These are phyloP conservation scores for Camponotus floridanus DNA, from an alignment of 1,140 invertebrate species.

Conservation along the genomic window DNA sequence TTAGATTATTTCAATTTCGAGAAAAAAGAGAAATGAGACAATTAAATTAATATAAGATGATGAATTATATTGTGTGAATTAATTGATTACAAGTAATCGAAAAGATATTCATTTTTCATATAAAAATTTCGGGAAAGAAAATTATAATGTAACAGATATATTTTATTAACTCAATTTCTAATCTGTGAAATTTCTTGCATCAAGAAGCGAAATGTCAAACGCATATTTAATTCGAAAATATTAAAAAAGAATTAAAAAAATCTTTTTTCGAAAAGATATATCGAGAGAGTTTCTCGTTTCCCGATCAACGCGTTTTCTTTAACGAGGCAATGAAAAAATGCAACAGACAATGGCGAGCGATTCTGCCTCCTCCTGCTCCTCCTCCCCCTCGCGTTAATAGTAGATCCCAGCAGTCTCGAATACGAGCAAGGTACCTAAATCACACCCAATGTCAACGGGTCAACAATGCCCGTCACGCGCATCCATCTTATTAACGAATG, in stretches of 20 bases:
- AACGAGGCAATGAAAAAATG: conserved; percentile 45
- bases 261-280: background rate
- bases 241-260: background rate
- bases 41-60: conserved; percentile 16
- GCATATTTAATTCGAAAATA: background rate
- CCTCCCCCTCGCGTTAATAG: conserved; percentile 40
- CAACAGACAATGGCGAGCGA: conserved; percentile 58
- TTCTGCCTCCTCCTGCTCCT: conserved; percentile 1
- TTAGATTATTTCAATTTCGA: background rate
- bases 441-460: conserved; percentile 79
- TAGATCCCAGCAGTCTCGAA: conserved; percentile 57
- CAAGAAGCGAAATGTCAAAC: background rate
- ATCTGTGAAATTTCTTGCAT: too few species aligned
- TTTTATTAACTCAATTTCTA: too few species aligned
- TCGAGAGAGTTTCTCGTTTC: background rate
- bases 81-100: background rate
- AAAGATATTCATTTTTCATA: background rate
- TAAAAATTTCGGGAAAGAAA: too few species aligned
- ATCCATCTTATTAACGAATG: conserved; percentile 87
- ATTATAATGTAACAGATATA: too few species aligned
- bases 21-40: background rate
- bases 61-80: background rate
- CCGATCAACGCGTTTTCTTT: conserved; percentile 9
- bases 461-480: conserved; percentile 84
- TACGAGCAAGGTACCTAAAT: conserved; percentile 74